These are phyloP conservation scores for Myotis daubentonii DNA, from an alignment of 2,797 vertebrate genomes.

Conservation along the genomic window DNA sequence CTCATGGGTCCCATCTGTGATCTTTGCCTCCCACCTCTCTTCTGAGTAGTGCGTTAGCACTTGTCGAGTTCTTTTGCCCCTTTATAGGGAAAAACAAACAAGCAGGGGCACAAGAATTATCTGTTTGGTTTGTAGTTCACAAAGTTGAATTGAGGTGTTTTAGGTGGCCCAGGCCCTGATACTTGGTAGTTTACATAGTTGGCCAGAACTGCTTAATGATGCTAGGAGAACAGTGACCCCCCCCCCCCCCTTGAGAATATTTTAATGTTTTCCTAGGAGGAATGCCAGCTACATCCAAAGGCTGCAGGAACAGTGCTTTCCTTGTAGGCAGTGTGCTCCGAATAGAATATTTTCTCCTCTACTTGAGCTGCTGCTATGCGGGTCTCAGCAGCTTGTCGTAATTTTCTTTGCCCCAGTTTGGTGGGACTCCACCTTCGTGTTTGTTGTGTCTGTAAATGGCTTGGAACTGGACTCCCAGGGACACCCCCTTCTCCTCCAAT, in stretches of 20 bases:
- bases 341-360: not conserved
- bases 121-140: slow-evolving; percentile 40
- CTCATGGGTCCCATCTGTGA: not conserved
- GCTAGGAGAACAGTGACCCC: not conserved
- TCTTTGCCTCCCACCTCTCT: not conserved
- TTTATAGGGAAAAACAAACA: not conserved
- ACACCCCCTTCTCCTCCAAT: not conserved
- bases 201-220: slow-evolving; percentile 33
- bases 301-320: slow-evolving; percentile 31
- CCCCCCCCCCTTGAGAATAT: not conserved
- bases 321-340: slow-evolving; percentile 41
- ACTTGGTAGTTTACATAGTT: slow-evolving; percentile 19
- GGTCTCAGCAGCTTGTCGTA: not conserved
- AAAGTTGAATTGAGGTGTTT: slow-evolving; percentile 7
- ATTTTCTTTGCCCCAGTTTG: not conserved
- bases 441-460: not conserved
- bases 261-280: slow-evolving; percentile 61
- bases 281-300: slow-evolving; percentile 45
- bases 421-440: not conserved
- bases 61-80: not conserved
- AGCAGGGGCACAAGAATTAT: not conserved
- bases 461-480: not conserved
- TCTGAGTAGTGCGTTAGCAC: not conserved
- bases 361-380: not conserved
- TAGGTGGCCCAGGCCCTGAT: not conserved